Conservation (phyloP, 2,888 invertebrate genomes). For the Lacanobia oleracea region DNA sequence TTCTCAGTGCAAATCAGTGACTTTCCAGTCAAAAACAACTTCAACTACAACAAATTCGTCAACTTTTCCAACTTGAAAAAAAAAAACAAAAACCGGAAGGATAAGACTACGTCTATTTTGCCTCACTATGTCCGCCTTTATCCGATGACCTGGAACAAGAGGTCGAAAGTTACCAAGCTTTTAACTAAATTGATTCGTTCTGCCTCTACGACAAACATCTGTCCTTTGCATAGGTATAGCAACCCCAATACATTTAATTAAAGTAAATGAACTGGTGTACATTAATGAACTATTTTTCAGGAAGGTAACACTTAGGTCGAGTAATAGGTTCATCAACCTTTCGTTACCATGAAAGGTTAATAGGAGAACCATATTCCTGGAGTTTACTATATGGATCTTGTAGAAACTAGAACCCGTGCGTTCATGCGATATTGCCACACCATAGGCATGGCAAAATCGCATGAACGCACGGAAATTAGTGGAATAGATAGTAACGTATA, state of each 20-base stretch:
- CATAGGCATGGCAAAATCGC: too few relatives aligned
- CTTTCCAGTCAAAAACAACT: too few relatives aligned
- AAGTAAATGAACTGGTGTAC: conserved; percentile 10
- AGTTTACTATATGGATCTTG: too few relatives aligned
- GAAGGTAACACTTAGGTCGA: conserved; percentile 9
- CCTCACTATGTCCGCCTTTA: not conserved
- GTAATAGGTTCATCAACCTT: conserved; percentile 22
- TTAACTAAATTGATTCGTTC: conserved; percentile 34
- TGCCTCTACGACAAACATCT: conserved; percentile 16
- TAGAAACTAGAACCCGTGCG: too few relatives aligned
- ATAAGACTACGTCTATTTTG: too few relatives aligned
- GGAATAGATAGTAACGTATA: too few relatives aligned
- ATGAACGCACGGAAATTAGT: too few relatives aligned
- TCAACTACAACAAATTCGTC: too few relatives aligned
- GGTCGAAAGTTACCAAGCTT: conserved; percentile 8
- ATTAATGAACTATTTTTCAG: conserved; percentile 2
- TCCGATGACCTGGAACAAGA: not conserved
- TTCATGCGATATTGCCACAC: too few relatives aligned
- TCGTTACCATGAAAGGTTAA: not conserved
- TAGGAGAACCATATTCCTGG: not conserved
- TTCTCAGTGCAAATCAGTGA: too few relatives aligned
- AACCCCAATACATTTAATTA: conserved; percentile 19
- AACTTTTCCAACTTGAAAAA: too few relatives aligned
- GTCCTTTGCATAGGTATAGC: not conserved
- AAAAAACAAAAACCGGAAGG: too few relatives aligned